Base-by-base conservation (phyloP, 2,797 vertebrate species). In the Lophotriccus pileatus region DNA sequence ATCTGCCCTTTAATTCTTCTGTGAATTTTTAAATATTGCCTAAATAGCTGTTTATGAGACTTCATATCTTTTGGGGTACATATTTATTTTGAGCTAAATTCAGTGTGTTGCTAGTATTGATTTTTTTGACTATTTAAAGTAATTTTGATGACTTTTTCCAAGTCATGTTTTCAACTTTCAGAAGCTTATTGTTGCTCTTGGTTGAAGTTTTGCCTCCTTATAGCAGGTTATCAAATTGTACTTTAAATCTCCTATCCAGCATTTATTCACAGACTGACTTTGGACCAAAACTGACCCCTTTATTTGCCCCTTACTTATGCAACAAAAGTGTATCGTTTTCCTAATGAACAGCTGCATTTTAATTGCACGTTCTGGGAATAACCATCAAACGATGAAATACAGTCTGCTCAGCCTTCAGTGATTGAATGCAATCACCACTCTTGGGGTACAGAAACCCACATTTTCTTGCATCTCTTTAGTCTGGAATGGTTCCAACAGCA, bases 301-400 rank as follows among this genome's bases (percentile, higher is more conserved):
- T 39, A 81, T 95, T 78, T 94, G 75, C 78, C 94, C 50, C 83
- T 95, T 91, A 74, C 74, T 83, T 90, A 34, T 73, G 68, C 63
- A 83, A 93, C 88, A 89, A 56, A 66, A 49, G 8, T 69, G 80
- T 95, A 60, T 87, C 64, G 20, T 91, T 94, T 95, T 94, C 74
- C 87, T 87, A 86, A 82, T 72, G 88, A 97, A 83, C 85, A 97
- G 86, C 93, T 97, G 91, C 69, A 94, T 94, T 97, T 95, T 96
- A 95, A 97, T 94, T 85, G 87, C 93, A 47, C 9, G 43, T 77
- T 90, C 91, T 64, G 95, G 94, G 84, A 96, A 95, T 95, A 94
- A 72, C 86, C 77, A 91, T 95, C 73, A 82, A 32, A 78, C 78
- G 76, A 50, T 91, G 88, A 97, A 95, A 94, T 76, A 87, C 14